Percentiles rank a stretch among this genome's conserved stretches.
These are phyloP conservation scores for Cherax destructor DNA, from an alignment of 1,140 invertebrate species.

Conservation along the genomic window DNA sequence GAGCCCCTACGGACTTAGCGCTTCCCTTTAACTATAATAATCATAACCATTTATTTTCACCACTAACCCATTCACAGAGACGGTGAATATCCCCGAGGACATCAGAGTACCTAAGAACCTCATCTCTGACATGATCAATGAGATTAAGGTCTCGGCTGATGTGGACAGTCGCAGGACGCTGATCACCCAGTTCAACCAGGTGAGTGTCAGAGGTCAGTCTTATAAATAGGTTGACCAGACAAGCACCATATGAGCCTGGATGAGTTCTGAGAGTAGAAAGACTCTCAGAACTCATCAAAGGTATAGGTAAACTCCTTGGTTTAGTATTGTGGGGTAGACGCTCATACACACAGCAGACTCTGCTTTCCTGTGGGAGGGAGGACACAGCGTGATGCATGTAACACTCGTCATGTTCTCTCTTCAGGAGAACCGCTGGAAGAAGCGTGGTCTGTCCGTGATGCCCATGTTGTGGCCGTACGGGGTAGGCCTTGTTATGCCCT, in stretches of 20 bases:
- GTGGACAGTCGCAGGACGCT: conserved; percentile 29
- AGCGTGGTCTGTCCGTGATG: conserved; percentile 77
- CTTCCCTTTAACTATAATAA: no score
- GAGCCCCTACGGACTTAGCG: no score
- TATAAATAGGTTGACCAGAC: no score
- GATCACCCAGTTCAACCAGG: conserved; percentile 73
- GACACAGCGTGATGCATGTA: no score
- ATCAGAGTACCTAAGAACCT: conserved; percentile 33
- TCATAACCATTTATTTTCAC: no score
- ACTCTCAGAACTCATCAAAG: no score
- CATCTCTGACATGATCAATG: conserved; percentile 70
- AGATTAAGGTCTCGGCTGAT: conserved; percentile 58
- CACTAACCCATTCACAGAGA: conserved; percentile 2
- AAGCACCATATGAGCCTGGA: no score
- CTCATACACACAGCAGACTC: no score
- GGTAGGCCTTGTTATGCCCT: conserved; percentile 71
- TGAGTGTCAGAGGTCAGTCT: conserved; percentile 30
- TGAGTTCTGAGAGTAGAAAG: no score
- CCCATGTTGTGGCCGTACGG: conserved; percentile 74
- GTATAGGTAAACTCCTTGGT: no score
- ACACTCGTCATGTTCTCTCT: neutral
- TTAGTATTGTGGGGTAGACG: no score
- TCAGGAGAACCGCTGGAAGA: conserved; percentile 77
- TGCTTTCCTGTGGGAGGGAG: no score
- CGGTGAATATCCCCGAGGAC: neutral